Conservation (phyloP, 2,113 vertebrate genomes). For the Climacteris rufus region DNA sequence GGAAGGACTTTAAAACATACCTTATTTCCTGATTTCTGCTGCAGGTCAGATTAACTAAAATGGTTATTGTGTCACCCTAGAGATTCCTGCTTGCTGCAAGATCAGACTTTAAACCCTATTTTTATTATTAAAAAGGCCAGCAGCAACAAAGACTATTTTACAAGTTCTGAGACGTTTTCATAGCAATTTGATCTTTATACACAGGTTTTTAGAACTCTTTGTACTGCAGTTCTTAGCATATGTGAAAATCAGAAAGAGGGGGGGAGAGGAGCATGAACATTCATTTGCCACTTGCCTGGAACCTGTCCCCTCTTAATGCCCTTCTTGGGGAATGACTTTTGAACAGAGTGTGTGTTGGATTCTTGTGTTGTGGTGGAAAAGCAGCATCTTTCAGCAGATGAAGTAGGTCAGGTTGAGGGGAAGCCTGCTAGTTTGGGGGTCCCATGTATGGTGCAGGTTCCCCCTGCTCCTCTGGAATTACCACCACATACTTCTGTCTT, state of each 20-base stretch:
- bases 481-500: not conserved
- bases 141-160: constrained; percentile 67
- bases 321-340: not conserved
- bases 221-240: constrained; percentile 5
- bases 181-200: constrained; percentile 66
- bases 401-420: not conserved
- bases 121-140: constrained; percentile 72
- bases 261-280: not conserved
- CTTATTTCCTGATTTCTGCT: constrained; percentile 68
- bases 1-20: constrained; percentile 57
- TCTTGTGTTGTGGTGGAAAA: not conserved
- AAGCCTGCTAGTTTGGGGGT: not conserved
- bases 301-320: not conserved
- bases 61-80: constrained; percentile 66
- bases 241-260: not conserved
- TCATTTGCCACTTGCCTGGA: not conserved
- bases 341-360: not conserved
- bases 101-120: constrained; percentile 63
- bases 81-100: constrained; percentile 60
- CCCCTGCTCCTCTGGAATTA: not conserved
- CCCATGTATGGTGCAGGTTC: not conserved
- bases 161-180: constrained; percentile 58
- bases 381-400: not conserved
- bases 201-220: constrained; percentile 52
- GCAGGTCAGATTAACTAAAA: constrained; percentile 68